Conservation (phyloP, 2,113 vertebrate species). For the Epinephelus moara region DNA sequence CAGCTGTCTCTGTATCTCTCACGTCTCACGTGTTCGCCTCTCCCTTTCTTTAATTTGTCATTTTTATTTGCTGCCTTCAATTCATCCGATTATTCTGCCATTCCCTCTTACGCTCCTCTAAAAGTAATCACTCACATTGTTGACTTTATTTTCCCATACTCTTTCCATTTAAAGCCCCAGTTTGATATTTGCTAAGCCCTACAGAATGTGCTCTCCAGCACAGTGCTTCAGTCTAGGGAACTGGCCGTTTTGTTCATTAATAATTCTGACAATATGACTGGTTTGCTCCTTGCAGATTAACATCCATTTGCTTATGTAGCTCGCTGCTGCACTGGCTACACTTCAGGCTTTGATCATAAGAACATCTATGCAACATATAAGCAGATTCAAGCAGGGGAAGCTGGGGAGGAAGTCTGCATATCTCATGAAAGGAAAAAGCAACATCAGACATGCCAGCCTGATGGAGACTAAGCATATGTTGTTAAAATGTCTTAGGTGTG, state of each 20-base stretch:
- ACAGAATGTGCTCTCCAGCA: neutral
- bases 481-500: neutral
- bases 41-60: neutral
- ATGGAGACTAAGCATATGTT: neutral
- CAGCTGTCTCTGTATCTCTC: neutral
- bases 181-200: slow-evolving; percentile 3
- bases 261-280: neutral
- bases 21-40: neutral
- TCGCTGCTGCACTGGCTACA: neutral
- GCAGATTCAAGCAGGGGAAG: neutral
- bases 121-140: neutral
- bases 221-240: neutral
- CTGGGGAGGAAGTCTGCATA: neutral
- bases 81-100: slow-evolving; percentile 13
- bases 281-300: slow-evolving; percentile 2
- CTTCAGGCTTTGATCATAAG: neutral
- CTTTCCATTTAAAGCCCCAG: slow-evolving; percentile 19
- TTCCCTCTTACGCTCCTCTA: neutral
- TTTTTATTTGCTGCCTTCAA: neutral
- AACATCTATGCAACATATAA: neutral
- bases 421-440: neutral
- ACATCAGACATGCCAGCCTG: neutral
- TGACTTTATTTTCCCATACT: neutral
- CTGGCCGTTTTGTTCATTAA: neutral
- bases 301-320: neutral